Base-by-base conservation (phyloP, 2,888 invertebrate species). In the Lasioglossum calceatum region DNA sequence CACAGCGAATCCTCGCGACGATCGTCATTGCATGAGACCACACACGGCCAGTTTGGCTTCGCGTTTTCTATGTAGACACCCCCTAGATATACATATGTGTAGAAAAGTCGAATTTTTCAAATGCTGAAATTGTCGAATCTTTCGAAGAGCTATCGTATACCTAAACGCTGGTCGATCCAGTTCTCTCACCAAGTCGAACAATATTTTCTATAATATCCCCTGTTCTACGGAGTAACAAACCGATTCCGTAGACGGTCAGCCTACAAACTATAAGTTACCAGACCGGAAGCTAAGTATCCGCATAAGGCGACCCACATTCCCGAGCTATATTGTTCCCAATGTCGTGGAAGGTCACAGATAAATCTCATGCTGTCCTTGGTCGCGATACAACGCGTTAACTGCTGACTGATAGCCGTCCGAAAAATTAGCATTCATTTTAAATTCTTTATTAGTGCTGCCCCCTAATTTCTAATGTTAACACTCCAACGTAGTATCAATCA, bases 161-260 rank as follows among this genome's bases (percentile, higher is more conserved):
- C 39, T 19, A 23, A 70, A 70, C 67, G 10, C 10, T 70, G 67
- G 32, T 32, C 64, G 64, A 64, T 67, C 58, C 79, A 54, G 27
- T 79, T 64, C 61, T 64, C 67, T 79, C 39, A 27, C 71, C 75
- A 72, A 58, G 61, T 72, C 47, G 86, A 78, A 80, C 54, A 58
- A 8, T 78, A 76, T 81, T 84, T 81, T 87, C 67, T 83, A 83
- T 74, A 42, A 47, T 23, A 77, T 39, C 54, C 82, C 73, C 73
- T 36, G 80, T 77, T 82, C 71, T 39, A 84, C 71, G 76, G 50
- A 72, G 61, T 4, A 75, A 77, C 58, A 79, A 85, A 85, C 76
- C 4, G 81, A 74, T 85, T 85, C 72, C 84, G 89, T 90, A 89
- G 89, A 89, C 73, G 81, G 27, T 84, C 91, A 87, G 90, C 90